phyloP scores from a whole-genome alignment of 2,113 vertebrate species.

The Daubentonia madagascariensis region DNA sequence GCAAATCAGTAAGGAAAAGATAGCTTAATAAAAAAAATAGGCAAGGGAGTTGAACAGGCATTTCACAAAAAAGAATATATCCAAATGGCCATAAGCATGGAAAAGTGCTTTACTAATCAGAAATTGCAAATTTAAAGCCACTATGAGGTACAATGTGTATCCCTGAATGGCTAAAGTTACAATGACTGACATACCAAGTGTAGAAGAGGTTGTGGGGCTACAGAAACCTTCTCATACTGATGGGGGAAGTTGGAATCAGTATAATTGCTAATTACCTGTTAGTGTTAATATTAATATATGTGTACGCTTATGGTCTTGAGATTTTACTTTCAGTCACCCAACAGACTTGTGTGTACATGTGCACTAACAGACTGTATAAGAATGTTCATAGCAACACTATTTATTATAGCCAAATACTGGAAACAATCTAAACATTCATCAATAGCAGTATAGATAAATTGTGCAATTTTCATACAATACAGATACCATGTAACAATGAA shows the following conservation, averaged over 20 bases:
- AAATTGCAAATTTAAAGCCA: neutral
- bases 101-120: neutral
- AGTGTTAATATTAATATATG: neutral
- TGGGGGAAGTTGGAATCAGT: neutral
- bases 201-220: neutral
- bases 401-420: neutral
- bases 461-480: neutral
- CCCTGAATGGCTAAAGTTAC: neutral
- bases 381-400: neutral
- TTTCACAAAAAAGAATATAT: neutral
- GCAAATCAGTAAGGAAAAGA: neutral
- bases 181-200: neutral
- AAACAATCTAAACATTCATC: neutral
- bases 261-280: neutral
- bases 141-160: neutral
- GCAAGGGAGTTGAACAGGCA: neutral
- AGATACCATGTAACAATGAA: neutral
- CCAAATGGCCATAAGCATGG: neutral
- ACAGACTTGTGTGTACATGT: neutral
- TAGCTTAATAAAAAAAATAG: neutral
- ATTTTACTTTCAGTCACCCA: neutral
- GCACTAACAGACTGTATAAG: neutral
- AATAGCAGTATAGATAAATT: neutral
- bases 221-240: neutral
- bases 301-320: neutral